phyloP scores from a whole-genome alignment of 2,113 vertebrate genomes.

The Podarcis muralis region DNA sequence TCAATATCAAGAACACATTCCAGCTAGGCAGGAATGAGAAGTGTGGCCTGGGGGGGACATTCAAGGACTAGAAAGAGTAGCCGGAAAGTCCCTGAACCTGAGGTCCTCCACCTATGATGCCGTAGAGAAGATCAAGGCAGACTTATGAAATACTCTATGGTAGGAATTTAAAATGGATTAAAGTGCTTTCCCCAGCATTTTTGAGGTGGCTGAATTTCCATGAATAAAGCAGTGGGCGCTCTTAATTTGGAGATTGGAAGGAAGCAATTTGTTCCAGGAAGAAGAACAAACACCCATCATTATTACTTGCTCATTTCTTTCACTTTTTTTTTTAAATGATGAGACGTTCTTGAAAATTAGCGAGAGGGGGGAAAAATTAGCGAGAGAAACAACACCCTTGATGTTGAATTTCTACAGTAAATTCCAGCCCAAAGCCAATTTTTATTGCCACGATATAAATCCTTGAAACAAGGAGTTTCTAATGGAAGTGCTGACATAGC shows the following conservation, averaged over 20 bases:
- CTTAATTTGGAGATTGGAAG: not conserved
- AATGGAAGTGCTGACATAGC: not conserved
- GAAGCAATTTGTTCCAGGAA: not conserved
- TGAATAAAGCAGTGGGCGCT: not conserved
- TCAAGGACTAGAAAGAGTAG: too few species aligned
- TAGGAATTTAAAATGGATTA: not conserved
- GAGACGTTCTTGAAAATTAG: not conserved
- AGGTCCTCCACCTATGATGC: too few species aligned
- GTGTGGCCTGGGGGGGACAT: too few species aligned
- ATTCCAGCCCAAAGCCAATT: not conserved
- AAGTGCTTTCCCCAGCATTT: not conserved
- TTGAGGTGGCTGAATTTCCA: not conserved
- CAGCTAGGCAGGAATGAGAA: too few species aligned
- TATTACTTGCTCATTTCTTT: constrained; percentile 7
- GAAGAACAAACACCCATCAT: not conserved
- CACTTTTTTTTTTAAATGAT: not conserved
- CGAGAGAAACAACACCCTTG: not conserved
- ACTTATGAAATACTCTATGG: not conserved
- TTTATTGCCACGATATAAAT: not conserved
- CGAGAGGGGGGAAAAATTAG: not conserved
- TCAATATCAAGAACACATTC: too few species aligned
- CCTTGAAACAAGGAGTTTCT: not conserved
- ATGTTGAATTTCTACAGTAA: not conserved
- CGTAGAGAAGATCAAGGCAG: not conserved
- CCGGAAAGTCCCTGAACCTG: too few species aligned